These are phyloP conservation scores for Scytalopus superciliaris DNA, from an alignment of 2,113 vertebrate species.

Conservation along the genomic window DNA sequence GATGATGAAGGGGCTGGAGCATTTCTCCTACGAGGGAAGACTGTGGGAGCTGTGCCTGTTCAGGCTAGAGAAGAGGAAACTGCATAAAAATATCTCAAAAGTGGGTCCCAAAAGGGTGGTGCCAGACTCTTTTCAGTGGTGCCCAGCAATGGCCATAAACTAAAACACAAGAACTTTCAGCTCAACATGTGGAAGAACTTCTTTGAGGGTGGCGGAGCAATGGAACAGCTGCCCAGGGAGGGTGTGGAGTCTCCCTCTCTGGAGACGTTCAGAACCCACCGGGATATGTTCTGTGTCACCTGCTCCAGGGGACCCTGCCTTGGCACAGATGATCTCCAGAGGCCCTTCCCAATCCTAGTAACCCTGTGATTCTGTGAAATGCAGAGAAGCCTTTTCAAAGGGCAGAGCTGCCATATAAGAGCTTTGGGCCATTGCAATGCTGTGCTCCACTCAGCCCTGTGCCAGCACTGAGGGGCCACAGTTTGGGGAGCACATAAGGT, in stretches of 20 bases:
- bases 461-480: background rate
- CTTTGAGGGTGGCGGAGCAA: background rate
- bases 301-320: background rate
- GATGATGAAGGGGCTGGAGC: background rate
- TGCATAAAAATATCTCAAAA: background rate
- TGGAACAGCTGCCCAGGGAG: background rate
- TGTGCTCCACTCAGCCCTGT: background rate
- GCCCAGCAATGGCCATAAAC: background rate
- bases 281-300: rapidly evolving
- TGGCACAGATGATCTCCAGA: background rate
- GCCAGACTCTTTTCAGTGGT: background rate
- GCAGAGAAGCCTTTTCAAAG: background rate
- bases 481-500: rapidly evolving
- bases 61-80: background rate
- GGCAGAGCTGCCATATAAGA: background rate
- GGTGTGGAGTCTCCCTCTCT: background rate
- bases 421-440: background rate
- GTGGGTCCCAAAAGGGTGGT: background rate
- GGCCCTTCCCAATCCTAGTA: background rate
- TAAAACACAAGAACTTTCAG: background rate
- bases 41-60: background rate
- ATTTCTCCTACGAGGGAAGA: background rate
- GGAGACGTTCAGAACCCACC: background rate
- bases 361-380: background rate
- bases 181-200: background rate